Base-by-base conservation (phyloP, 2,888 invertebrate genomes). In the Brachyopa scutellaris region DNA sequence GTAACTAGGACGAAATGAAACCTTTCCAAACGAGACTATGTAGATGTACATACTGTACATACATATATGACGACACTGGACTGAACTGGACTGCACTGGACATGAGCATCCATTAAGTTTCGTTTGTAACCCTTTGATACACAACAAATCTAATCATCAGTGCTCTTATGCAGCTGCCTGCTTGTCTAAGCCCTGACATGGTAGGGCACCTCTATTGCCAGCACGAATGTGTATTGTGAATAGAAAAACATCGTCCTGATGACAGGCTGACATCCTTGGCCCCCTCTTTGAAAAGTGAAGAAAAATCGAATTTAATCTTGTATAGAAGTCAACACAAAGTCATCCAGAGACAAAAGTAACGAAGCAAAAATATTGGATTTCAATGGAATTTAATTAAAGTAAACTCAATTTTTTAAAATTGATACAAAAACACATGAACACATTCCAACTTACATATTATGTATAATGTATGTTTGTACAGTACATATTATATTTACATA, bases 101-200 rank as follows among this genome's bases (percentile, higher is more conserved):
- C 66, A 66, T 49, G 49, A 49, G 26, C 57, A 57, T 66, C 74
- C 74, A 74, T 74, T 66, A 74, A 19, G 33, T 59, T 33, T 29
- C 38, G 42, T 66, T 64, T 73, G 53, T 29, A 66, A 66, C 66
- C 66, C 74, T 66, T 74, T 74, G 66, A 57, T 49, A 66, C 66
- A 66, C 31, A 59, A 29, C 33, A 42, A 64, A 73, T 74, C 74
- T 66, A 74, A 74, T 66, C 59, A 74, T 66, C 40, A 33, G 51
- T 42, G 21, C 53, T 23, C 19, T 21, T 29, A 9, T 59, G 26
- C 23, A 6, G 13, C 6, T 40, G 26, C 40, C 17, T 42, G n/a
- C 45, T 23, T 45, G 33, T 40, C 26, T 66, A 40, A 36, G 11
- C 29, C 3, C 23, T 31, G n/a, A 17, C 17, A 42, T 21, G 9